Conservation (phyloP, 2,113 vertebrate species). For the Chaenocephalus aceratus region DNA sequence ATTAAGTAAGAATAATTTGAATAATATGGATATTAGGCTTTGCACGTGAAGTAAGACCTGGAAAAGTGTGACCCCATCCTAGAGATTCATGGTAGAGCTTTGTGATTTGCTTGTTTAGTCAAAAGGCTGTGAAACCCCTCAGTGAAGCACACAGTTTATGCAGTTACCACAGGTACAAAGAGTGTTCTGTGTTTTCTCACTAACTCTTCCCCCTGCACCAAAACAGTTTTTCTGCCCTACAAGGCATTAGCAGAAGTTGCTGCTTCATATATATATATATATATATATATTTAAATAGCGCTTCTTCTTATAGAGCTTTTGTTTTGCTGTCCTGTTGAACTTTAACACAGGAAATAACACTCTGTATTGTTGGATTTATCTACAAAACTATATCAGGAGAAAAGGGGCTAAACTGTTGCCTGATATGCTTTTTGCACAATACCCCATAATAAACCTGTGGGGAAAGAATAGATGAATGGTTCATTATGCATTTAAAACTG, state of each 20-base stretch:
- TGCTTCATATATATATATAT: conserved; percentile 44
- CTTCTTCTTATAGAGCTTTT: conserved; percentile 10
- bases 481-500: conserved; percentile 49
- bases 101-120: conserved; percentile 12
- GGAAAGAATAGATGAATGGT: conserved; percentile 57
- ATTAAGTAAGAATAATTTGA: not conserved
- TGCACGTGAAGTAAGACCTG: conserved; percentile 1
- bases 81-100: not conserved
- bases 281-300: conserved; percentile 23
- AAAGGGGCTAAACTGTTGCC: conserved; percentile 30
- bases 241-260: conserved; percentile 14
- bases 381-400: conserved; percentile 21
- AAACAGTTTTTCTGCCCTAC: conserved; percentile 27
- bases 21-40: conserved; percentile 16
- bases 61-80: conserved; percentile 5
- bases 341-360: conserved; percentile 30
- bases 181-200: conserved; percentile 46
- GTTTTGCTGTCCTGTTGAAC: conserved; percentile 6
- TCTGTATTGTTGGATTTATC: conserved; percentile 47
- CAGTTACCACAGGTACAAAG: conserved; percentile 57
- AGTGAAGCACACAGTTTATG: conserved; percentile 37
- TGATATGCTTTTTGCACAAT: conserved; percentile 27
- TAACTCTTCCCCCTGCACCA: conserved; percentile 7
- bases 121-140: conserved; percentile 31
- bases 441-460: conserved; percentile 28